Evolutionary conservation across 2,888 invertebrate genomes (phyloP).

Genomic region (Achlya flavicornis): DNA sequence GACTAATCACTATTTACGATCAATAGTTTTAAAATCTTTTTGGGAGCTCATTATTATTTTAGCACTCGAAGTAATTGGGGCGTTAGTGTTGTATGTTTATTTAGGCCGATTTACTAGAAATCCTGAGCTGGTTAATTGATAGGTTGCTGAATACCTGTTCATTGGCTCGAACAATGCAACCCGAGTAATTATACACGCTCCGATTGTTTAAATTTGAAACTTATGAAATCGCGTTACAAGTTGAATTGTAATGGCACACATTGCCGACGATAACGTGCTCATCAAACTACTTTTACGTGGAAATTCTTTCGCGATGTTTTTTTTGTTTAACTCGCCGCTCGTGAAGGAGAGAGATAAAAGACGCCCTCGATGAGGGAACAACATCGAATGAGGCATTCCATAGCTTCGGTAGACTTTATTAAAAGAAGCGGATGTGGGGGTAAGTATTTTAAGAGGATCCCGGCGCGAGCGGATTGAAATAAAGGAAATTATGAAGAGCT

Average conservation of each 20-base stretch:
- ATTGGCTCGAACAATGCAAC: conserved; percentile 77
- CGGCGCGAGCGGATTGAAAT: conserved; percentile 78
- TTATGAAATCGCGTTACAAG: conserved; percentile 73
- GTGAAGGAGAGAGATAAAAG: conserved; percentile 74
- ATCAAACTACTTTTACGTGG: conserved; percentile 65
- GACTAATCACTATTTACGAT: conserved; percentile 71
- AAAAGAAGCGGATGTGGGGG: conserved; percentile 83
- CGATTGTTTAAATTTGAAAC: conserved; percentile 79
- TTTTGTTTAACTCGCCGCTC: conserved; percentile 70
- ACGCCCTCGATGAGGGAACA: conserved; percentile 66
- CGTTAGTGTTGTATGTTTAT: conserved; percentile 70
- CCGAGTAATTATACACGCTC: conserved; percentile 73
- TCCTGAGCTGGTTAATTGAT: conserved; percentile 65
- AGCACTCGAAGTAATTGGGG: conserved; percentile 55
- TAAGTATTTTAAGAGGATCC: conserved; percentile 82
- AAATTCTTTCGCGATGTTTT: conserved; percentile 68
- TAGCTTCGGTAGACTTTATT: conserved; percentile 77
- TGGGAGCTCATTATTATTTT: conserved; percentile 65
- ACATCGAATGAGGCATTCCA: conserved; percentile 73
- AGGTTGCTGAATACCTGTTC: conserved; percentile 77
- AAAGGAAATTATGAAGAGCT: conserved; percentile 83
- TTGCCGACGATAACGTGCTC: conserved; percentile 33
- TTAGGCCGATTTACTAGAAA: conserved; percentile 71
- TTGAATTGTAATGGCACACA: conserved; percentile 59
- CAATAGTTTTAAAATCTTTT: conserved; percentile 42